Evolutionary conservation across 2,797 vertebrate genomes (phyloP).

Genomic region (Pogoniulus pusillus): DNA sequence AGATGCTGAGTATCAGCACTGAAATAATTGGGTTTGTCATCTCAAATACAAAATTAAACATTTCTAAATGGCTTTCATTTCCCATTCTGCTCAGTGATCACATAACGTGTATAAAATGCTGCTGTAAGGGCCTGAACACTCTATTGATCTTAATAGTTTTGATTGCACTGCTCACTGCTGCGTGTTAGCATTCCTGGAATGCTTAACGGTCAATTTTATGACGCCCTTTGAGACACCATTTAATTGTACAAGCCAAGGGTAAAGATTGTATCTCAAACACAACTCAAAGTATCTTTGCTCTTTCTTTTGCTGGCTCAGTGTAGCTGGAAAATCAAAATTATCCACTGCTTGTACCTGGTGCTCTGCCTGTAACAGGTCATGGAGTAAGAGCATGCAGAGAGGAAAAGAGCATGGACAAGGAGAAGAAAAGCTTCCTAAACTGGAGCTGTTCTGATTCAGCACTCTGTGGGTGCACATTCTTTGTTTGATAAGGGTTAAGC

Average conservation of each 20-base stretch:
- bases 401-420: not conserved
- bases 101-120: not conserved
- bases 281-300: not conserved
- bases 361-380: not conserved
- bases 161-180: not conserved
- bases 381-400: fast-evolving
- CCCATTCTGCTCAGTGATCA: not conserved
- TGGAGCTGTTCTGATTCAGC: fast-evolving
- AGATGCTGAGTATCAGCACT: not conserved
- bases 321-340: not conserved
- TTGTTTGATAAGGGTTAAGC: not conserved
- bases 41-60: not conserved
- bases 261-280: not conserved
- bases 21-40: not conserved
- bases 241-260: not conserved
- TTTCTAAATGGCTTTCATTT: not conserved
- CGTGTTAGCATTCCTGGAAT: not conserved
- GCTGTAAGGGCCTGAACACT: not conserved
- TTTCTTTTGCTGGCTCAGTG: not conserved
- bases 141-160: not conserved
- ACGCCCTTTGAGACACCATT: not conserved
- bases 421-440: not conserved
- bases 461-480: not conserved
- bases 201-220: not conserved
- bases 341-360: not conserved